These are phyloP conservation scores for Ecliptopera silaceata DNA, from an alignment of 2,888 invertebrate species.

Conservation along the genomic window DNA sequence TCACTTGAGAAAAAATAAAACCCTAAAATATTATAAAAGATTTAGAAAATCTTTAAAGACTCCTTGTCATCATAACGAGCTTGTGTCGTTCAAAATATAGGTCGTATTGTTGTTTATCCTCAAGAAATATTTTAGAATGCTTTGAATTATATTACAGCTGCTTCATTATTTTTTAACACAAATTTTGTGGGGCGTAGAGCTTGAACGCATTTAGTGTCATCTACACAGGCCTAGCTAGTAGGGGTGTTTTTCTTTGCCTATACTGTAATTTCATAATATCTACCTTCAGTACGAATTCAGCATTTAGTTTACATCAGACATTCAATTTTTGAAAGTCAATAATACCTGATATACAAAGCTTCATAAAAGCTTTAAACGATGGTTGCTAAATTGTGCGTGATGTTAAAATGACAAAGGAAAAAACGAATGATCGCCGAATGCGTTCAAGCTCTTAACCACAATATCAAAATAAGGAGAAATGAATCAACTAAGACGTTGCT, in stretches of 20 bases:
- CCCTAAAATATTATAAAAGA: neutral
- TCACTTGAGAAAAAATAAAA: neutral
- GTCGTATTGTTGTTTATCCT: constrained; percentile 11
- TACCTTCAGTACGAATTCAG: no score
- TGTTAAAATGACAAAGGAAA: no score
- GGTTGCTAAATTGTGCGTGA: no score
- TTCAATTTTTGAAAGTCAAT: no score
- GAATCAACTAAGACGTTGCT: constrained; percentile 58
- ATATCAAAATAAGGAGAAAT: constrained; percentile 59
- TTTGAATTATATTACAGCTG: constrained; percentile 23
- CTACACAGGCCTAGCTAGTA: no score
- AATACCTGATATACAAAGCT: no score
- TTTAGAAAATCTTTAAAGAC: constrained; percentile 9
- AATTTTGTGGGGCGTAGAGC: constrained; percentile 47
- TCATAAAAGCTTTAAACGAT: no score
- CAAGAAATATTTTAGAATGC: constrained; percentile 13
- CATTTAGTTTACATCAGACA: no score
- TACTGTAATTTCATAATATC: no score
- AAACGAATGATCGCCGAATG: neutral
- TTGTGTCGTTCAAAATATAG: constrained; percentile 8
- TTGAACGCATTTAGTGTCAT: neutral
- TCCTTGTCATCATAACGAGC: constrained; percentile 11
- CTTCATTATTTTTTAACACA: constrained; percentile 49
- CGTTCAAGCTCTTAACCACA: constrained; percentile 35
- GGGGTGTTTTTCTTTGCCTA: no score